Percentiles rank a stretch among this genome's conserved stretches.
These are phyloP conservation scores for Stegostoma tigrinum DNA, from an alignment of 2,113 vertebrate genomes.

Conservation along the genomic window DNA sequence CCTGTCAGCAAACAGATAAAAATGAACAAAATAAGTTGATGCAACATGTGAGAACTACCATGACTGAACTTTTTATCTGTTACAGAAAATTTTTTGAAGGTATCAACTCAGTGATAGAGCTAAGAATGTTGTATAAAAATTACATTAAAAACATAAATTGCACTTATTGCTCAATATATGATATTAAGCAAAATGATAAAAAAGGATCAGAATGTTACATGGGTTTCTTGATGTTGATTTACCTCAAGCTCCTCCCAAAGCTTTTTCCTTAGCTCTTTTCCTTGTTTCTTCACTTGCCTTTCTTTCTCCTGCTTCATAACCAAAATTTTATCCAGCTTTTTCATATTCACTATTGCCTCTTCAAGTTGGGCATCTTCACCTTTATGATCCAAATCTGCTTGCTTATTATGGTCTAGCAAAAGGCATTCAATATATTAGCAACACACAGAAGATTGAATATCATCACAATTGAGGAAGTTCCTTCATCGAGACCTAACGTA, in stretches of 20 bases:
- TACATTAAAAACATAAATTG: neutral
- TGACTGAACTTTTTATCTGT: neutral
- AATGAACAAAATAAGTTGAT: neutral
- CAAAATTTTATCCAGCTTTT: conserved; percentile 69
- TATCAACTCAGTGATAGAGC: neutral
- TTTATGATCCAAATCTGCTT: conserved; percentile 46
- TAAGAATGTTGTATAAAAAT: neutral
- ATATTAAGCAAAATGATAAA: neutral
- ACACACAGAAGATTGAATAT: no score
- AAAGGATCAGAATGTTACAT: neutral
- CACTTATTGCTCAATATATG: neutral
- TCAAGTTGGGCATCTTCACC: conserved; percentile 54
- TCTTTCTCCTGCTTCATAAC: conserved; percentile 55
- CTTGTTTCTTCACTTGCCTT: conserved; percentile 64
- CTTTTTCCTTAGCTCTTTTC: conserved; percentile 62
- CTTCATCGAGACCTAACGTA: no score
- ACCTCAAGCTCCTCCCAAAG: conserved; percentile 77
- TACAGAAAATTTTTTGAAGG: neutral
- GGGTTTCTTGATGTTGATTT: conserved; percentile 39
- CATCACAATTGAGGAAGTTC: no score
- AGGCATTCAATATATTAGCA: neutral
- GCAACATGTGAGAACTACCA: neutral
- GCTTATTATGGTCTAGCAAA: conserved; percentile 37
- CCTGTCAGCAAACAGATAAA: neutral
- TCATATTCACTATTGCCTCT: conserved; percentile 68